Base-by-base conservation (phyloP, 2,888 invertebrate species). In the Cheilosia vernalis region DNA sequence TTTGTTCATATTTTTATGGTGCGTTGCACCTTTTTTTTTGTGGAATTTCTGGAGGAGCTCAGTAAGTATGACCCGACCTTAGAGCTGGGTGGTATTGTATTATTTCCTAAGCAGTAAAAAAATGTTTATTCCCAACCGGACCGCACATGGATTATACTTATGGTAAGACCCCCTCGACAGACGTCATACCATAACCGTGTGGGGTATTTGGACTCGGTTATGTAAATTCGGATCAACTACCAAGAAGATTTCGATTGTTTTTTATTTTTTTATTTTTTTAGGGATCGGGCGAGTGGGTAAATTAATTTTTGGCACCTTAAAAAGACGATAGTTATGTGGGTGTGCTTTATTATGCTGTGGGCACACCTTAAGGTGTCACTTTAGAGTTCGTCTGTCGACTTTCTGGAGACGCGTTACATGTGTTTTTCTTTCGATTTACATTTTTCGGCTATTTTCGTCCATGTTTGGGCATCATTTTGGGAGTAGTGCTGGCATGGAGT, bases 361-460 rank as follows among this genome's bases (percentile, higher is more conserved):
- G 63, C 78, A 70, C 78, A 78, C 69, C 78, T 78, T 70, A 53
- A 30, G 21, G 53, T 73, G 73, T 63, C 76, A 58, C 63, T 55
- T 70, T 37, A n/a, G 15, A 44, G n/a, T 24, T 21, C 33, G 33
- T 55, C 47, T 69, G 47, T 56, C 33, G 56, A 37, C 63, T 55
- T 44, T 49, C 49, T 40, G 56, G 33, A 66, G 64, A 58, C 49
- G 9, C 47, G 13, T 13, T 74, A 74, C 74, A 66, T 49, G 56
- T 74, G 74, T 74, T 63, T 27, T 49, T 47, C 37, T 47, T 73
- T 63, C 10, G 6, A 53, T 27, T 66, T 10, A 27, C 17, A 30
- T 19, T 24, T 37, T 15, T 7, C 30, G 47, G 61, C 5, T 47
- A 19, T 24, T 27, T 61, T 44, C 7, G 9, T 51, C 61, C 53